Evolutionary conservation across 1,140 invertebrate species (phyloP).

Genomic region (Hydropsyche tenuis): DNA sequence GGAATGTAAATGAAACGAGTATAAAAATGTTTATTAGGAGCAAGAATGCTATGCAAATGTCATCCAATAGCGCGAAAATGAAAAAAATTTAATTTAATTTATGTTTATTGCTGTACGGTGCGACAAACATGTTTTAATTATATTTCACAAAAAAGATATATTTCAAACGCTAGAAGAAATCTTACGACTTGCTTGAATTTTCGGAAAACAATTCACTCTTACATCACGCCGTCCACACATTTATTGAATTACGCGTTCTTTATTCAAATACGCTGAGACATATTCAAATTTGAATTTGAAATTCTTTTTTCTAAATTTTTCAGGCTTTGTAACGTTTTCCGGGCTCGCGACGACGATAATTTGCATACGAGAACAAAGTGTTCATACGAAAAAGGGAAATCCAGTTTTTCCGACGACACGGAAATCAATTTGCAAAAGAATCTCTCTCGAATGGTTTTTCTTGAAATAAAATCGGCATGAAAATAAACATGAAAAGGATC

Average conservation of each 20-base stretch:
- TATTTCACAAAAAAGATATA: too few species aligned
- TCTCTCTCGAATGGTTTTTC: not conserved
- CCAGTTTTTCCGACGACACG: constrained; percentile 2
- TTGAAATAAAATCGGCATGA: not conserved
- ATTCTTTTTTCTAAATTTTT: constrained; percentile 11
- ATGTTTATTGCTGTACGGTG: too few species aligned
- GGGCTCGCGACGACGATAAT: not conserved
- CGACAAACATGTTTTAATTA: too few species aligned
- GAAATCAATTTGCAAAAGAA: constrained; percentile 21
- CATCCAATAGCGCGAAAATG: too few species aligned
- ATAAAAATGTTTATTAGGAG: too few species aligned
- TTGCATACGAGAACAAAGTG: constrained; percentile 22
- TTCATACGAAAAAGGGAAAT: constrained; percentile 12
- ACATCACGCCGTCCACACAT: too few species aligned
- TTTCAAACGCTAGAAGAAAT: too few species aligned
- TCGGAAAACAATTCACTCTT: too few species aligned
- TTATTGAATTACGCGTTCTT: constrained; percentile 16
- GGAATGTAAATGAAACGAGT: too few species aligned
- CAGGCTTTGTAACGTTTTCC: constrained; percentile 2
- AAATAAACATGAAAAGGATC: constrained; percentile 9
- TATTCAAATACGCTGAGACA: constrained; percentile 10
- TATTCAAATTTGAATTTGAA: constrained; percentile 14
- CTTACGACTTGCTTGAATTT: too few species aligned
- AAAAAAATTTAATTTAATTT: too few species aligned
- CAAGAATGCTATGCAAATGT: too few species aligned